These are phyloP conservation scores for Hanleya hanleyi DNA, from an alignment of 2,888 invertebrate species.

Conservation along the genomic window DNA sequence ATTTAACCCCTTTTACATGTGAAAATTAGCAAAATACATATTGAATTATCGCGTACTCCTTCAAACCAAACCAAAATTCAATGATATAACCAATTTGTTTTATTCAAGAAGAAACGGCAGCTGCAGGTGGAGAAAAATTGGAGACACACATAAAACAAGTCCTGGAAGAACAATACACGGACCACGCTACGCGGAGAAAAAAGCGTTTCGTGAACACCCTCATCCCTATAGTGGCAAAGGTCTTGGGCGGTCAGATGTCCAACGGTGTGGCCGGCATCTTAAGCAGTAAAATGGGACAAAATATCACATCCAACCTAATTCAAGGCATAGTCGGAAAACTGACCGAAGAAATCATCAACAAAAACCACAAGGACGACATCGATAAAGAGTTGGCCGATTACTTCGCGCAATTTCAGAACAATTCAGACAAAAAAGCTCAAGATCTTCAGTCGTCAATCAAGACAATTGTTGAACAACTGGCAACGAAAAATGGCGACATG, in stretches of 20 bases:
- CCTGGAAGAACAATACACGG: not conserved
- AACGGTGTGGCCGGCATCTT: not conserved
- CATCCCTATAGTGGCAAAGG: not conserved
- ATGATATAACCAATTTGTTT: no score
- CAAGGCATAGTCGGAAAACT: slow-evolving; percentile 3
- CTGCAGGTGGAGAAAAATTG: not conserved
- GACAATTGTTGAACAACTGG: not conserved
- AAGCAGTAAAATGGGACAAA: not conserved
- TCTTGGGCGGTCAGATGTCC: not conserved
- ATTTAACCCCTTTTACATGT: no score
- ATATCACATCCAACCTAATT: not conserved
- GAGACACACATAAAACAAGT: not conserved
- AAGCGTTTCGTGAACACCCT: not conserved
- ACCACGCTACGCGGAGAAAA: not conserved
- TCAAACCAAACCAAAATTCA: no score
- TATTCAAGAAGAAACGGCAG: no score
- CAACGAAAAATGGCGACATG: not conserved
- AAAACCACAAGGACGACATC: slow-evolving; percentile 11
- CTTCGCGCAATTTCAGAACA: not conserved
- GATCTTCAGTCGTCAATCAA: not conserved
- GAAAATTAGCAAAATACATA: no score
- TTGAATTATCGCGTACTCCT: no score
- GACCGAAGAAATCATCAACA: slow-evolving; percentile 12
- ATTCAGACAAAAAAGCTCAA: not conserved
- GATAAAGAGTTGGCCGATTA: slow-evolving; percentile 7